A percentile compares a stretch with the other conserved stretches of the same genome.
Evolutionary conservation across 1,140 invertebrate genomes (phyloP).

Genomic region (Drosophila leontia): DNA sequence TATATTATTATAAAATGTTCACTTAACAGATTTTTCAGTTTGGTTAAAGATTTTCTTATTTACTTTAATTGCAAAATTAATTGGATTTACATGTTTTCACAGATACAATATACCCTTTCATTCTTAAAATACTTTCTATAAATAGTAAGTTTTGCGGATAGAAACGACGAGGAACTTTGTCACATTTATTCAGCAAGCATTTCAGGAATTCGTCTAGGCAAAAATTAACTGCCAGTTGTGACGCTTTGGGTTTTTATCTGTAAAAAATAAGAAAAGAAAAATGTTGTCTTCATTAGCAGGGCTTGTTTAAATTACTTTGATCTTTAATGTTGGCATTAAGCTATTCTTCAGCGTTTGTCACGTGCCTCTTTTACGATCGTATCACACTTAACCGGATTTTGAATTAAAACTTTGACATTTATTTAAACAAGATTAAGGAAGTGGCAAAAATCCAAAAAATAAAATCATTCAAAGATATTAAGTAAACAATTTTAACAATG

Average conservation of each 20-base stretch:
- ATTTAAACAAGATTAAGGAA: neutral
- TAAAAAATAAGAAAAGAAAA: neutral
- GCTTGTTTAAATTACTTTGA: neutral
- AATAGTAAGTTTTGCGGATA: neutral
- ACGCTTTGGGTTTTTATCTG: neutral
- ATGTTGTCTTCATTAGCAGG: neutral
- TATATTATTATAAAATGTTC: no score
- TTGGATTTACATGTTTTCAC: neutral
- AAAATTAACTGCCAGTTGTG: neutral
- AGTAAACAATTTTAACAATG: neutral
- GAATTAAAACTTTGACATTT: neutral
- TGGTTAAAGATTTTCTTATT: no score
- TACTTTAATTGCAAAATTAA: no score
- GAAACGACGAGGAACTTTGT: neutral
- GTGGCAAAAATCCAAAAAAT: neutral
- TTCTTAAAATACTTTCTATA: neutral
- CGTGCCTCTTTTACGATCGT: neutral
- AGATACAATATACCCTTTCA: neutral
- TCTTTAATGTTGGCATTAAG: constrained; percentile 1
- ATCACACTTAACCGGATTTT: neutral
- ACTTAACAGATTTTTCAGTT: no score
- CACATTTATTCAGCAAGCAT: neutral
- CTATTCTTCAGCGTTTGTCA: neutral
- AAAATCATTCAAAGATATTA: neutral
- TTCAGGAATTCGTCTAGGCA: neutral